phyloP scores from a whole-genome alignment of 2,888 invertebrate species.

The Antitype chi region DNA sequence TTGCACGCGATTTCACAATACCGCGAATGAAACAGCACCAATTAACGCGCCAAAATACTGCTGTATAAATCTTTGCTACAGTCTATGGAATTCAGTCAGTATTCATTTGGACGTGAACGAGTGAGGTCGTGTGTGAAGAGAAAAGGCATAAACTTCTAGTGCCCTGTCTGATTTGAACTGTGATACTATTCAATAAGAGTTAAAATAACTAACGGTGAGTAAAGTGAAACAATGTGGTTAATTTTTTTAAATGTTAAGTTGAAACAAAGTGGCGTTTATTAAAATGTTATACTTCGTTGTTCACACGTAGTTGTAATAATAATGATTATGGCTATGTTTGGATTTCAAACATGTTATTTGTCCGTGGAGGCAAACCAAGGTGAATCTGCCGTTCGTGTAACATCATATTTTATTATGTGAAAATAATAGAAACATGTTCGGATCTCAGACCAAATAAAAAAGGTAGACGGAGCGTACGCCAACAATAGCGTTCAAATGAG shows the following conservation, averaged over 20 bases:
- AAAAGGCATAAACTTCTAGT: constrained; percentile 34
- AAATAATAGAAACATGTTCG: constrained; percentile 6
- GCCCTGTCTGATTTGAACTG: constrained; percentile 60
- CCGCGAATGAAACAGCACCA: constrained; percentile 45
- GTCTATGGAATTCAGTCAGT: constrained; percentile 54
- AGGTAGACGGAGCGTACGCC: too few relatives aligned
- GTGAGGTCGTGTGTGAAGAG: constrained; percentile 49
- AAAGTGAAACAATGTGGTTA: constrained; percentile 29
- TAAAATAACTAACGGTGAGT: constrained; percentile 63
- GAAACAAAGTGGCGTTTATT: constrained; percentile 7
- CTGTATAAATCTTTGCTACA: constrained; percentile 38
- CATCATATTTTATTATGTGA: constrained; percentile 21
- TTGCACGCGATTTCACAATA: constrained; percentile 32
- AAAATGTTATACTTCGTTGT: constrained; percentile 20
- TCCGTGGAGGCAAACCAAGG: constrained; percentile 38
- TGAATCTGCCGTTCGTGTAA: constrained; percentile 24
- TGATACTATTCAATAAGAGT: constrained; percentile 69
- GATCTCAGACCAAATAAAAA: too few relatives aligned
- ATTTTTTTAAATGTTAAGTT: constrained; percentile 5
- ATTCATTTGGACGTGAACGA: constrained; percentile 39
- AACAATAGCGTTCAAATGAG: too few relatives aligned
- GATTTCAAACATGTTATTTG: constrained; percentile 47
- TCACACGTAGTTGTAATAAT: constrained; percentile 13
- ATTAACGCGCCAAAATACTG: constrained; percentile 55
- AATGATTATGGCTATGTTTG: constrained; percentile 22